phyloP scores from a whole-genome alignment of 2,888 invertebrate species.

The Cantharis nigra region DNA sequence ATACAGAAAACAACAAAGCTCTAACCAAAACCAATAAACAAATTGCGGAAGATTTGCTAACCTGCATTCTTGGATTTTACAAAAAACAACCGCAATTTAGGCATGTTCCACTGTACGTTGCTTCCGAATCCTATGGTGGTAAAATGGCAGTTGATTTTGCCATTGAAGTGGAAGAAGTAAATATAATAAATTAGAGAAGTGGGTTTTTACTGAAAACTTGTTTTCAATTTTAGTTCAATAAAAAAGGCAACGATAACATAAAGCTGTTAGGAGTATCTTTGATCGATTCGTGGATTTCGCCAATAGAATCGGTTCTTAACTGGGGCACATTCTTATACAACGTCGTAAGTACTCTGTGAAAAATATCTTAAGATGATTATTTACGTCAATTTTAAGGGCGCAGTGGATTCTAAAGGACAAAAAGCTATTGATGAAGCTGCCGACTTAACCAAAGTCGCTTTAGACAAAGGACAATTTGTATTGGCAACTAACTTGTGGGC shows the following conservation, averaged over 20 bases:
- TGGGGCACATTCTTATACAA: constrained; percentile 82
- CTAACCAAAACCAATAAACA: constrained; percentile 62
- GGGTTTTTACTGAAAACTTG: neutral
- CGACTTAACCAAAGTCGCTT: constrained; percentile 59
- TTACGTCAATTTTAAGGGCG: constrained; percentile 52
- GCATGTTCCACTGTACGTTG: constrained; percentile 62
- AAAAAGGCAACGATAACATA: constrained; percentile 51
- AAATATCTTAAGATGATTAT: neutral
- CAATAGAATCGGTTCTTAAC: constrained; percentile 79
- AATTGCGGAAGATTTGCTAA: constrained; percentile 64
- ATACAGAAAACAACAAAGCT: constrained; percentile 62
- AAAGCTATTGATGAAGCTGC: constrained; percentile 64
- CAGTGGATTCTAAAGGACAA: constrained; percentile 72
- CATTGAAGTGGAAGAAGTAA: constrained; percentile 14
- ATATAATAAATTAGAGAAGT: constrained; percentile 28
- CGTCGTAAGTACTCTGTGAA: constrained; percentile 58
- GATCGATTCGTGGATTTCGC: constrained; percentile 90
- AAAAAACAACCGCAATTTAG: constrained; percentile 58
- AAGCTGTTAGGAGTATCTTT: constrained; percentile 80
- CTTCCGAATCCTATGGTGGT: constrained; percentile 70
- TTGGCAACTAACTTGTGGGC: constrained; percentile 59
- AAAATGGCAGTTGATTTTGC: constrained; percentile 58
- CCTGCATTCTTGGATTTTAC: constrained; percentile 58
- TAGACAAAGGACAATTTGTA: constrained; percentile 53
- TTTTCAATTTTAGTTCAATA: constrained; percentile 28